Conservation (phyloP, 2,888 invertebrate genomes). For the Proisotoma minuta region DNA sequence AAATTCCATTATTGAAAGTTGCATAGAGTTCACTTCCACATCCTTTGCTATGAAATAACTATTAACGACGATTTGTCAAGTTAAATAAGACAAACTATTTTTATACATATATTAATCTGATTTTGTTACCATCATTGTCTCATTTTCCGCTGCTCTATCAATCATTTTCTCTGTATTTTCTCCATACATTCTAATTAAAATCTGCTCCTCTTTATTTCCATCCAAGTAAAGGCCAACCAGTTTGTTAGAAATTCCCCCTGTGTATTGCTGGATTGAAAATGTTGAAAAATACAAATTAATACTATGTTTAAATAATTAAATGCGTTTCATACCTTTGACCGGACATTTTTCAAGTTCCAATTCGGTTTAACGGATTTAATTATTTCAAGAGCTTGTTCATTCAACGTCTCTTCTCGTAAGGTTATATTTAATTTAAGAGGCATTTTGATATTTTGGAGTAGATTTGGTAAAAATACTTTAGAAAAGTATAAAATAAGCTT, state of each 20-base stretch:
- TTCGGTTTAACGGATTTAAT: slow-evolving; percentile 64
- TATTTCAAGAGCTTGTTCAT: slow-evolving; percentile 63
- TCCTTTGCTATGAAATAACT: slow-evolving; percentile 65
- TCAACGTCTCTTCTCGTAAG: slow-evolving; percentile 60
- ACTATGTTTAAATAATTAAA: no score
- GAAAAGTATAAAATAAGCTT: no score
- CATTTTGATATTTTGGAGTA: no score
- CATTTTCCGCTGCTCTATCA: slow-evolving; percentile 76
- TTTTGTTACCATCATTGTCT: slow-evolving; percentile 49
- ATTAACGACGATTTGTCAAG: no score
- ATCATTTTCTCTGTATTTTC: slow-evolving; percentile 88
- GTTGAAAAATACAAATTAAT: no score
- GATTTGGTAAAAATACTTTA: no score
- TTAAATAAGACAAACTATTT: slow-evolving; percentile 3
- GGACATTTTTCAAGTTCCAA: slow-evolving; percentile 63
- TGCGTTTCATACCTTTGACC: slow-evolving; percentile 72
- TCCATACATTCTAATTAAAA: slow-evolving; percentile 80
- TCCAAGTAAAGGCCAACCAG: slow-evolving; percentile 67
- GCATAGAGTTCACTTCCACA: slow-evolving; percentile 82
- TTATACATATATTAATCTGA: neutral
- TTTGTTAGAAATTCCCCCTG: slow-evolving; percentile 91
- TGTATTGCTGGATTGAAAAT: slow-evolving; percentile 89
- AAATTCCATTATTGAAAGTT: slow-evolving; percentile 86
- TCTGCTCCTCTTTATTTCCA: slow-evolving; percentile 57
- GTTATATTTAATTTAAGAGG: neutral